Conservation (phyloP, 37 sponge, comb jelly and placozoan genomes). For the Trichoplax adhaerens region DNA sequence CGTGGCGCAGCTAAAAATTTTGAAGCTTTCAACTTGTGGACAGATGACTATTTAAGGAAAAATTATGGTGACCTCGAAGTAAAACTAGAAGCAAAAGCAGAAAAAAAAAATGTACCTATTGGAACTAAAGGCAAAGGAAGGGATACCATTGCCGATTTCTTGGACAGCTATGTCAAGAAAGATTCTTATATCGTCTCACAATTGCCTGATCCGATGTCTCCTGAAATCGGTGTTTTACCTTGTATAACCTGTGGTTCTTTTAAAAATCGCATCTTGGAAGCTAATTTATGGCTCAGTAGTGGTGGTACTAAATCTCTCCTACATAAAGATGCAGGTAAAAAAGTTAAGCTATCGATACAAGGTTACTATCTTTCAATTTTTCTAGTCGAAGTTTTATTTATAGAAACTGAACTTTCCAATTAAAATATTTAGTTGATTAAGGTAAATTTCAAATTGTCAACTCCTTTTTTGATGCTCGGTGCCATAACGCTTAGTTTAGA, state of each 20-base stretch:
- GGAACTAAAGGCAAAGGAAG: constrained; percentile 17
- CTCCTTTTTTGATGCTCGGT: too few relatives aligned
- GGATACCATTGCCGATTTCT: constrained; percentile 13
- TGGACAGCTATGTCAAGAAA: constrained; percentile 5
- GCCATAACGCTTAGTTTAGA: too few relatives aligned
- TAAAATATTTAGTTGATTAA: too few relatives aligned
- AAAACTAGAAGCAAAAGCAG: constrained; percentile 22
- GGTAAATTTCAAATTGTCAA: too few relatives aligned
- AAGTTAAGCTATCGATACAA: too few relatives aligned
- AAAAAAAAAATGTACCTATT: constrained; percentile 15
- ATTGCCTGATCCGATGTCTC: constrained; percentile 12
- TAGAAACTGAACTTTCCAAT: too few relatives aligned
- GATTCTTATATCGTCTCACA: constrained; percentile 12
- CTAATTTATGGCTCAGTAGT: constrained; percentile 9
- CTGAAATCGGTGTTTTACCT: constrained; percentile 5
- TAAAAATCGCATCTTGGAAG: constrained; percentile 6
- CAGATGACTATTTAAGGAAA: constrained; percentile 2
- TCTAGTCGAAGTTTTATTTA: too few relatives aligned
- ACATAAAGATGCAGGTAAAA: constrained; percentile 1
- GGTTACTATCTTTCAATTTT: too few relatives aligned
- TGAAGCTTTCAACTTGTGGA: not conserved
- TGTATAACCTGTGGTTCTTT: constrained; percentile 11
- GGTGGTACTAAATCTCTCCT: constrained; percentile 8
- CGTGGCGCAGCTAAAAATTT: constrained; percentile 12
- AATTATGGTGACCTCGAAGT: constrained; percentile 28